Evolutionary conservation across 37 sponge, comb jelly and placozoan species (phyloP).

Genomic region (Crambe crambe): DNA sequence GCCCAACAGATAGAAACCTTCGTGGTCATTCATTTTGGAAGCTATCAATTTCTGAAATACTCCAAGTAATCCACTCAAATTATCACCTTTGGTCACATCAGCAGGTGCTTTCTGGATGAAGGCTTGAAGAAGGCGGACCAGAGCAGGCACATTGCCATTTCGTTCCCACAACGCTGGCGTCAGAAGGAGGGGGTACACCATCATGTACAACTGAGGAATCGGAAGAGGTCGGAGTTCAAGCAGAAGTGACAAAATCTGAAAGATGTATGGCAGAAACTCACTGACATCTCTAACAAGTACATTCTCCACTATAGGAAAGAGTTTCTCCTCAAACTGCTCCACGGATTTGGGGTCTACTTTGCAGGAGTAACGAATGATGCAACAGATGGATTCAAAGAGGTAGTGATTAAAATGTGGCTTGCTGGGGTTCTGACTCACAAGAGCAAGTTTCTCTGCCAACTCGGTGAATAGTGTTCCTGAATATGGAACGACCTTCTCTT

Average conservation of each 20-base stretch:
- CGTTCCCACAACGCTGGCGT: constrained; percentile 96
- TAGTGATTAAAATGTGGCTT: constrained; percentile 99
- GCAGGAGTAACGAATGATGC: constrained; percentile 78
- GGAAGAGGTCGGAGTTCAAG: constrained; percentile 91
- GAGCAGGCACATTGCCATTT: constrained; percentile 91
- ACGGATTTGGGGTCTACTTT: constrained; percentile 34
- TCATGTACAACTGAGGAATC: constrained; percentile 85
- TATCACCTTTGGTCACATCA: constrained; percentile 45
- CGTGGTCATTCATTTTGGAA: constrained; percentile 94
- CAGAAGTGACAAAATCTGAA: constrained; percentile 94
- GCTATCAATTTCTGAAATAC: constrained; percentile 99
- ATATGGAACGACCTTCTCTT: constrained; percentile 56
- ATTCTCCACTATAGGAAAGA: constrained; percentile 90
- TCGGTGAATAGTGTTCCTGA: constrained; percentile 70
- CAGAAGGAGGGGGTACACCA: constrained; percentile 87
- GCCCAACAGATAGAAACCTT: constrained; percentile 92
- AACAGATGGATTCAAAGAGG: constrained; percentile 96
- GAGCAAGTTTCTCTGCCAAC: constrained; percentile 72
- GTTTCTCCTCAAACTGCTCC: constrained; percentile 67
- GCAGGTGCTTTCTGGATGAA: constrained; percentile 76
- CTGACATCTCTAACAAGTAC: constrained; percentile 84
- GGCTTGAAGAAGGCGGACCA: constrained; percentile 94
- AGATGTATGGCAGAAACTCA: constrained; percentile 97
- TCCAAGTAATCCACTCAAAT: constrained; percentile 65
- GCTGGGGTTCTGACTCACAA: constrained; percentile 92